Conservation (phyloP, 2,113 vertebrate genomes). For the Butastur rufipennis region DNA sequence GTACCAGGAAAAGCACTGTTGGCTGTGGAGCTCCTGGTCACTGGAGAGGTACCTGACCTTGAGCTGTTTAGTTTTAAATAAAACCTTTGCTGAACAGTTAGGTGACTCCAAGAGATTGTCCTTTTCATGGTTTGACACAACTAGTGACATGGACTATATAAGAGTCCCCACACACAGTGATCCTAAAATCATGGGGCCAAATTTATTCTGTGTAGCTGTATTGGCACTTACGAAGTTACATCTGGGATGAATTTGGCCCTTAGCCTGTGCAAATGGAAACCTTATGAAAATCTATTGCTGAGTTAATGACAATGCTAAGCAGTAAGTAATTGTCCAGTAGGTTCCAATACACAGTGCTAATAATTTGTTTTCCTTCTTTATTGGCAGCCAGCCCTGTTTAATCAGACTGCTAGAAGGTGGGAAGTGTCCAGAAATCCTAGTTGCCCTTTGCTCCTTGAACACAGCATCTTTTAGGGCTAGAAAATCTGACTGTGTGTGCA, state of each 20-base stretch:
- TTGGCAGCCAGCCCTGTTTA: neutral
- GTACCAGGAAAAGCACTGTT: neutral
- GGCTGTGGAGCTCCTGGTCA: neutral
- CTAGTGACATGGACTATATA: neutral
- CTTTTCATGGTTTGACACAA: neutral
- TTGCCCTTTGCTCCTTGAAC: neutral
- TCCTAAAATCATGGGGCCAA: neutral
- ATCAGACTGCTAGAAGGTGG: neutral
- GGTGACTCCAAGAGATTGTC: neutral
- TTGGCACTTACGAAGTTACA: neutral
- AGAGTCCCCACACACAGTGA: neutral
- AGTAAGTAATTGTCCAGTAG: conserved; percentile 34
- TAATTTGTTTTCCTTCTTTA: conserved; percentile 14
- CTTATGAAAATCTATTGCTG: neutral
- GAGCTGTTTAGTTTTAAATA: neutral
- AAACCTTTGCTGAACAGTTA: neutral
- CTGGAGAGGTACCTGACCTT: neutral
- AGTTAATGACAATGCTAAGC: conserved; percentile 10
- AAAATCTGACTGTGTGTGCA: neutral
- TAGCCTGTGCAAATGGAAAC: neutral
- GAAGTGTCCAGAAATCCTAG: neutral
- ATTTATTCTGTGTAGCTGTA: neutral
- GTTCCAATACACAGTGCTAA: conserved; percentile 4
- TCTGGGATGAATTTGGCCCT: conserved; percentile 9
- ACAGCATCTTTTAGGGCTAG: neutral